Base-by-base conservation (phyloP, 2,113 vertebrate genomes). In the Platanista minor region DNA sequence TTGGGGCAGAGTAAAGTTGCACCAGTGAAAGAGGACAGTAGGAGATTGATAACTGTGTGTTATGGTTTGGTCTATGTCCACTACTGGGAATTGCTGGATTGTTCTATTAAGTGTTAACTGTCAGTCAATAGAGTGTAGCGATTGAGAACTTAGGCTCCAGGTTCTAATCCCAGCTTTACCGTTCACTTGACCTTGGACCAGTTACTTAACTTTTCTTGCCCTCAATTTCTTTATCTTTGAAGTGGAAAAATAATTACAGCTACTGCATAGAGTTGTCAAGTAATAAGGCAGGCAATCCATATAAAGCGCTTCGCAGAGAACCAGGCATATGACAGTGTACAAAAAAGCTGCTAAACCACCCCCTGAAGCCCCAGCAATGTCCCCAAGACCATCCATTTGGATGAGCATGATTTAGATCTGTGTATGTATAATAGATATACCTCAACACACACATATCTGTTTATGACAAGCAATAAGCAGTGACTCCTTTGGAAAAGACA, bases 401-500 rank as follows among this genome's bases (percentile, higher is more conserved):
- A 52, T 82, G 17, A 80, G 27, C 39, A 85, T 20, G 15, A 75
- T 57, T 71, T 67, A 61, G 41, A 83, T 4, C 18, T 25, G 15
- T 20, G 3, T 23, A 12, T 46, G 33, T 7, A 57, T 57, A 57
- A 57, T 0, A 17, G 74, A 62, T 43, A 18, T 4, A 77, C 4
- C 39, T n/a, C 31, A 71, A 41, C 25, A 62, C 31, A 78, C 12
- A 43, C 25, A 8, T n/a, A 80, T 66, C 12, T 10, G 25, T 33
- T 74, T 66, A 23, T 31, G 25, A 64, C 3, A 27, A 71, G 94
- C 61, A 85, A 14, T 13, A 81, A 74, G 3, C 57, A 93, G 52
- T 17, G 77, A 66, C 52, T 77, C 66, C 87, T 88, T 96, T 90
- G 46, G 87, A 89, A 57, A 90, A 98, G 98, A 90, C 3, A 57